Percentiles rank a stretch among this genome's conserved stretches.
Conservation (phyloP, 2,888 invertebrate species). For the Celastrina argiolus region DNA sequence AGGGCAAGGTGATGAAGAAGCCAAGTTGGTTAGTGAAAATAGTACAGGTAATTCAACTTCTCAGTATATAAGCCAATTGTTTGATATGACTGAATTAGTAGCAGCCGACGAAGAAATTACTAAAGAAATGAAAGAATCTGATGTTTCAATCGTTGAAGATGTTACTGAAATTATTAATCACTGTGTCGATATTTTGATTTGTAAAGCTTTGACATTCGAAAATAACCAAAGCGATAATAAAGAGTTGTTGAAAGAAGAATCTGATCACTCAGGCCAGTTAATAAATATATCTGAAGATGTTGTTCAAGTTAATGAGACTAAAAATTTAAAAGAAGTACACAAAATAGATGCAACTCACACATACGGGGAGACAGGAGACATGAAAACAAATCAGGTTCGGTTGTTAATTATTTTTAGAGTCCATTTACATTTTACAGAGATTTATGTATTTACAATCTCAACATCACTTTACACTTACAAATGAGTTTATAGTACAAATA, state of each 20-base stretch:
- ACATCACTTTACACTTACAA: neutral
- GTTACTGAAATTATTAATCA: slow-evolving; percentile 52
- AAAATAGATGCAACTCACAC: neutral
- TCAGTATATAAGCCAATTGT: slow-evolving; percentile 58
- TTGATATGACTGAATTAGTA: slow-evolving; percentile 65
- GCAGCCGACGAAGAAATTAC: slow-evolving; percentile 35
- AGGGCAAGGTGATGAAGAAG: slow-evolving; percentile 66
- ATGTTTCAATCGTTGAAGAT: slow-evolving; percentile 41
- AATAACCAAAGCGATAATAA: slow-evolving; percentile 27
- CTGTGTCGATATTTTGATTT: slow-evolving; percentile 45
- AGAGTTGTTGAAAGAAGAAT: slow-evolving; percentile 33
- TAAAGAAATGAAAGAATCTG: slow-evolving; percentile 37
- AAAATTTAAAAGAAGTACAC: slow-evolving; percentile 4
- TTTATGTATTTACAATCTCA: neutral
- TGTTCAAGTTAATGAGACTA: slow-evolving; percentile 39
- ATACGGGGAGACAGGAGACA: neutral
- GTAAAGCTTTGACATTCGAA: slow-evolving; percentile 39
- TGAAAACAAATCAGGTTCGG: slow-evolving; percentile 5
- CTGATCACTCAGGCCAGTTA: slow-evolving; percentile 47
- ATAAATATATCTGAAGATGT: slow-evolving; percentile 40
- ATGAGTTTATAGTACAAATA: neutral
- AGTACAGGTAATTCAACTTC: slow-evolving; percentile 48
- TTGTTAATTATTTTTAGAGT: neutral
- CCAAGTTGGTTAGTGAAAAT: slow-evolving; percentile 44
- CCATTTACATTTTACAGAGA: neutral